Base-by-base conservation (phyloP, 2,888 invertebrate species). In the Dicyrtomina minuta region DNA sequence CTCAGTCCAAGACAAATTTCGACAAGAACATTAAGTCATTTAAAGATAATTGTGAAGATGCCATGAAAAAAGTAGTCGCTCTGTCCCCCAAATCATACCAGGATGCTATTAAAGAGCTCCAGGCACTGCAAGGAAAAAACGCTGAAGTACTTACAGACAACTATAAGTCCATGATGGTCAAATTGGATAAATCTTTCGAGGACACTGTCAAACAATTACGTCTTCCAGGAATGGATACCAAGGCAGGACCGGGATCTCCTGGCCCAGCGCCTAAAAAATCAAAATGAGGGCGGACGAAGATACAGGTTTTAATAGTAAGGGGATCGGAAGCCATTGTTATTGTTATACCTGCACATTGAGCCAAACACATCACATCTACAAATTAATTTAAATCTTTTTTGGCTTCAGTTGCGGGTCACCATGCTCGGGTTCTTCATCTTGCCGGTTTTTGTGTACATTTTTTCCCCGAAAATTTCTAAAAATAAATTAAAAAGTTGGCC, bases 391-490 rank as follows among this genome's bases (percentile, higher is more conserved):
- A 33, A 33, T n/a, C n/a, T n/a, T 85, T 82, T 97, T 98, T 2
- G 97, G 95, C 79, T 90, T 91, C 74, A 90, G 87, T 73, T 92
- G 92, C 0, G 92, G 91, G 22, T 92, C 86, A 58, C 96, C 96
- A 13, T 91, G 85, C 81, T 95, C 94, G 0, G 96, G 94, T 79
- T 92, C 90, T 75, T 91, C 90, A 74, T 94, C 93, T 2, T 89
- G 86, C 46, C 96, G 85, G 13, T 92, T 85, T 61, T 92, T 87
- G 82, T 94, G 98, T 78, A 97, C 92, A 44, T 91, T 89, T 79
- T 90, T 90, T 98, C 97, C 0, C 97, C 97, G 0, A 96, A 89
- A 68, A 95, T 83, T 67, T 91, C 88, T 88, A n/a, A n/a, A n/a
- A n/a, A n/a, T 53, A 58, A 49, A n/a, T n/a, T n/a, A n/a, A n/a